Conservation (phyloP, 2,888 invertebrate species). For the Tetheella fluctuosa region DNA sequence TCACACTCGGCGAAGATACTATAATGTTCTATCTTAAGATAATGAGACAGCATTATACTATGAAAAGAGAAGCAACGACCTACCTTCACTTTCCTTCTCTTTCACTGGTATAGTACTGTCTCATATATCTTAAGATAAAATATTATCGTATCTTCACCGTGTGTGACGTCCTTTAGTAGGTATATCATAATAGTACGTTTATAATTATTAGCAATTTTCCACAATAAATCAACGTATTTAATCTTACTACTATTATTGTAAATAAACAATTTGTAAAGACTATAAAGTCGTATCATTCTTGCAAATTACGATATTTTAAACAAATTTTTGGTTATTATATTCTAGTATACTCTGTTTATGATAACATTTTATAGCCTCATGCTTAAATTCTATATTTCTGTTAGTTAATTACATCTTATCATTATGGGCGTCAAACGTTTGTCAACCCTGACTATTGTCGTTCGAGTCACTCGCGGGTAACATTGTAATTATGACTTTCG, state of each 20-base stretch:
- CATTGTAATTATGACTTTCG: conserved; percentile 5
- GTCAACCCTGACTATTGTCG: not conserved
- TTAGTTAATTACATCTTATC: not conserved
- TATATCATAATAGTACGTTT: conserved; percentile 5
- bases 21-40: no score
- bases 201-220: not conserved
- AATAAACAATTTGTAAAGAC: conserved; percentile 4
- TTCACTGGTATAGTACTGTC: no score
- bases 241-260: conserved; percentile 3
- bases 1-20: no score
- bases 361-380: conserved; percentile 39
- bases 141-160: no score
- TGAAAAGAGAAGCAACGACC: no score
- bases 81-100: no score
- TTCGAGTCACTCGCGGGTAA: conserved; percentile 7
- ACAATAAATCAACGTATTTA: not conserved
- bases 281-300: not conserved
- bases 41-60: no score
- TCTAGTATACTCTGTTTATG: conserved; percentile 35
- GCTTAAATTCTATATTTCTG: conserved; percentile 17
- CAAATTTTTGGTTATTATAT: conserved; percentile 28
- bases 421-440: not conserved
- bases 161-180: no score
- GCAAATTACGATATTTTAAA: conserved; percentile 22
- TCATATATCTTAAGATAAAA: no score